Percentiles rank a stretch among this genome's conserved stretches.
Evolutionary conservation across 2,113 vertebrate genomes (phyloP).

Genomic region (Perccottus glenii): DNA sequence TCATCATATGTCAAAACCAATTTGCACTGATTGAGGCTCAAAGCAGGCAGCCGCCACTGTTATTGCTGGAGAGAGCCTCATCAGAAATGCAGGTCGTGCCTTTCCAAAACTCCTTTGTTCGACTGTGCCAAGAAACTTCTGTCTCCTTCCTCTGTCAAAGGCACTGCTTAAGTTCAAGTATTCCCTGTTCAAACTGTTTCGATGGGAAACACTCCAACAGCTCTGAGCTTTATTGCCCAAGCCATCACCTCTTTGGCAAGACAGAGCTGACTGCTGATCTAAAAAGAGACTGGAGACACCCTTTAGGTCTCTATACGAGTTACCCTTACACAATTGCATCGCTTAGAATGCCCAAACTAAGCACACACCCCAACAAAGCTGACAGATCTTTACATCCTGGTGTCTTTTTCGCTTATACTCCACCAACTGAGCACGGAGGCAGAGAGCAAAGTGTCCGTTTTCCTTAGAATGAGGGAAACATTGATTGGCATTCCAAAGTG

Average conservation of each 20-base stretch:
- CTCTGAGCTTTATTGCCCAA: slow-evolving; percentile 30
- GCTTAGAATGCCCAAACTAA: not conserved
- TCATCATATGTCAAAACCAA: slow-evolving; percentile 29
- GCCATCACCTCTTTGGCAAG: slow-evolving; percentile 29
- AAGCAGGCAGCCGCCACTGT: slow-evolving; percentile 28
- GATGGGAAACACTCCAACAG: slow-evolving; percentile 47
- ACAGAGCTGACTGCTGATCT: slow-evolving; percentile 32
- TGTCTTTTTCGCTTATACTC: slow-evolving; percentile 4
- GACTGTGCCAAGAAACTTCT: slow-evolving; percentile 49
- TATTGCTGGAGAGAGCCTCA: slow-evolving; percentile 34
- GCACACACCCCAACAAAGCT: not conserved
- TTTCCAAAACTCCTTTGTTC: slow-evolving; percentile 46
- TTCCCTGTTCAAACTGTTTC: slow-evolving; percentile 47
- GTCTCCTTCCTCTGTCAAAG: slow-evolving; percentile 48
- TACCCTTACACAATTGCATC: slow-evolving; percentile 12
- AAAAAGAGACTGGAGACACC: slow-evolving; percentile 23
- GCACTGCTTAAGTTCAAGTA: slow-evolving; percentile 32
- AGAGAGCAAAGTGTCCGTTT: slow-evolving; percentile 18
- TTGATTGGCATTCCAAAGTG: slow-evolving; percentile 19
- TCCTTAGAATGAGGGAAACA: slow-evolving; percentile 12
- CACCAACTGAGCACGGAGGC: not conserved
- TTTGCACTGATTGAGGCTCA: slow-evolving; percentile 28
- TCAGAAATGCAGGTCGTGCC: slow-evolving; percentile 46
- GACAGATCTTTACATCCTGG: slow-evolving; percentile 3
- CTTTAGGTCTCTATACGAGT: slow-evolving; percentile 4